Base-by-base conservation (phyloP, 2,888 invertebrate species). In the Cremastobaeus sp. region DNA sequence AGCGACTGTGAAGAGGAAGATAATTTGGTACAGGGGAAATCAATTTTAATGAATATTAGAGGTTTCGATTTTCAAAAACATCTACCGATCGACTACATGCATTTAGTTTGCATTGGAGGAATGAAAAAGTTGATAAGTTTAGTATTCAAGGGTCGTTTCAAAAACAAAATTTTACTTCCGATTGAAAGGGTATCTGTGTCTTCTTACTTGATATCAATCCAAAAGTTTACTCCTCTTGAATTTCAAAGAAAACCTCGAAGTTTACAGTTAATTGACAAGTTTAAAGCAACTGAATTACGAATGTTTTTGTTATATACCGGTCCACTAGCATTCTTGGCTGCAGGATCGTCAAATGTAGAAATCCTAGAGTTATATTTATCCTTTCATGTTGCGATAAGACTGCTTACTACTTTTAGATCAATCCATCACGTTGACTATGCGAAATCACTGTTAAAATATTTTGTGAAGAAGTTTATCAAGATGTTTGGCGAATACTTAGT, bases 241-340 rank as follows among this genome's bases (percentile, higher is more conserved):
- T 74, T 69, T 52, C 39, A 34, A 5, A 18, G 59, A 9, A 68
- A 47, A 20, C 50, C 57, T 17, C 48, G 64, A 11, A 18, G 28
- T 30, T 12, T 65, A 2, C 12, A 65, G 25, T 18, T 50, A 25
- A 0, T 37, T 6, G 28, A 37, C 35, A 39, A 52, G 1, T 74
- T 64, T 60, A 74, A 71, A 35, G 74, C 70, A 30, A 74, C 74
- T 0, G 50, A 62, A 41, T 32, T 15, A 1, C 30, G 74, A n/a
- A 25, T 70, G 21, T 71, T 74, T 62, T 28, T 71, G 2, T 11
- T 74, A n/a, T 74, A 69, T 20, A 47, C 41, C 12, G 37, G 65
- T 21, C 20, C 54, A 11, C 1, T 52, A 6, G 39, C 45, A 6
- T 6, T 59, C 0, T 11, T 14, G 11, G 47, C n/a, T n/a, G n/a